These are phyloP conservation scores for Watsonalla binaria DNA, from an alignment of 2,888 invertebrate species.

Conservation along the genomic window DNA sequence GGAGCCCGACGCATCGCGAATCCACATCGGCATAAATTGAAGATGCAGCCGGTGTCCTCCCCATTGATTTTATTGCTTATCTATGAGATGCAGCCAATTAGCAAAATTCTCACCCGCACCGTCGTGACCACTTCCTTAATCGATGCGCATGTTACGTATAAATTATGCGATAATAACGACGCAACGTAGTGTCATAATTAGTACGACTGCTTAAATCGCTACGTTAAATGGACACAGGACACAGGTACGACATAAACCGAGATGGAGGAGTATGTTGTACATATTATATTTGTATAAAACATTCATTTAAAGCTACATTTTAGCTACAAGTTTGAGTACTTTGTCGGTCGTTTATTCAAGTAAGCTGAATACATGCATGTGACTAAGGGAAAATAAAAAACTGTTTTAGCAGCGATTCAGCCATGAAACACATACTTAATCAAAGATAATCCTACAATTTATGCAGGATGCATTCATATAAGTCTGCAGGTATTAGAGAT, in stretches of 20 bases:
- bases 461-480: no score
- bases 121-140: slow-evolving; percentile 58
- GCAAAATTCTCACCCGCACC: slow-evolving; percentile 60
- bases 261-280: no score
- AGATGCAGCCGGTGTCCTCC: slow-evolving; percentile 74
- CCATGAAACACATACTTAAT: no score
- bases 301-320: no score
- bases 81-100: slow-evolving; percentile 71
- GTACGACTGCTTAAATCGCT: slow-evolving; percentile 6
- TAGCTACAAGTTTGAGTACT: no score
- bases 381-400: no score
- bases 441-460: no score
- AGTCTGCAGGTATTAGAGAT: no score
- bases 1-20: slow-evolving; percentile 70
- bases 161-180: slow-evolving; percentile 36
- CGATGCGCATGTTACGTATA: slow-evolving; percentile 47
- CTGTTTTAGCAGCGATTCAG: no score
- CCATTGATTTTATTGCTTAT: slow-evolving; percentile 74
- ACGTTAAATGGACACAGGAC: background rate
- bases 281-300: no score
- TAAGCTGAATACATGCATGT: no score
- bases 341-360: no score
- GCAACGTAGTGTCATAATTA: slow-evolving; percentile 27
- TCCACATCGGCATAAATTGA: slow-evolving; percentile 73
- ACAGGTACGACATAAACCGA: background rate